A percentile compares a stretch with the other conserved stretches of the same genome.
Evolutionary conservation across 2,888 invertebrate species (phyloP).

Genomic region (Lobophora halterata): DNA sequence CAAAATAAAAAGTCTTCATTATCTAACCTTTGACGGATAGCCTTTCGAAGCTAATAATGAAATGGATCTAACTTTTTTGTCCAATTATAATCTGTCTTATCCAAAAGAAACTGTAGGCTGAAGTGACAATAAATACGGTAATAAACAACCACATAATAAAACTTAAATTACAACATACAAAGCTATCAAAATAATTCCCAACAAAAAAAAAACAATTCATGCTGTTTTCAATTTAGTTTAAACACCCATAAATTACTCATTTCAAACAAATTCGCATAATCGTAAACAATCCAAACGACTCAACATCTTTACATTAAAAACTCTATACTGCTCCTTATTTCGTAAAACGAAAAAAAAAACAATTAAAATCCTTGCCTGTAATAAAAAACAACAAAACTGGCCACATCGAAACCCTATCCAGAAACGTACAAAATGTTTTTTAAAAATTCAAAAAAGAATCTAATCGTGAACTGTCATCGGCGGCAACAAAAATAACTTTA

Average conservation of each 20-base stretch:
- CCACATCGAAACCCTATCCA: constrained; percentile 31
- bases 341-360: background rate
- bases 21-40: constrained; percentile 56
- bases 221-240: constrained; percentile 9
- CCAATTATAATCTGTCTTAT: too few relatives aligned
- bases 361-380: too few relatives aligned
- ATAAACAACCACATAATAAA: background rate
- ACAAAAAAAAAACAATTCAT: constrained; percentile 1
- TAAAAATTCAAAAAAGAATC: constrained; percentile 47
- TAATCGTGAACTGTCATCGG: constrained; percentile 73
- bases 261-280: constrained; percentile 21
- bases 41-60: constrained; percentile 31
- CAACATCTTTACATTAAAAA: constrained; percentile 29
- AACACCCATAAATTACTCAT: constrained; percentile 17
- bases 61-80: constrained; percentile 9
- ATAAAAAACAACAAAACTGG: constrained; percentile 18
- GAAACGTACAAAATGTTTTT: constrained; percentile 40
- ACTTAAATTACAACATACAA: too few relatives aligned
- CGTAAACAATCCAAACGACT: constrained; percentile 20
- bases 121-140: background rate
- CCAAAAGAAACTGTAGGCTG: too few relatives aligned
- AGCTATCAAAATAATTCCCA: constrained; percentile 9
- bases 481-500: constrained; percentile 59
- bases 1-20: constrained; percentile 47
- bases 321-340: constrained; percentile 20